These are phyloP conservation scores for Ostrea edulis DNA, from an alignment of 1,140 invertebrate species.

Conservation along the genomic window DNA sequence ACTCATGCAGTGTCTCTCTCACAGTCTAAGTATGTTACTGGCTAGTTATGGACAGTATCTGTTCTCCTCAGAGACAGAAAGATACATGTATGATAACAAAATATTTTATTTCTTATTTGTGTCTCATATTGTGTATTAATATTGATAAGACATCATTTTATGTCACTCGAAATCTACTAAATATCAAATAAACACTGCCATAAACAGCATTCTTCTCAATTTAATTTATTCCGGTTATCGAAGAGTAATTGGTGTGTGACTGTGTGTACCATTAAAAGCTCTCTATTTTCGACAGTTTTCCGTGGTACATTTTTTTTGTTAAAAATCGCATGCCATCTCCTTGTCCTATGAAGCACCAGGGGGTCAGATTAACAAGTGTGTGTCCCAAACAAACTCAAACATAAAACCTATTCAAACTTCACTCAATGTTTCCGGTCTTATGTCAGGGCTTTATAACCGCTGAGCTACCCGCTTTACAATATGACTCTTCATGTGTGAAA, in stretches of 20 bases:
- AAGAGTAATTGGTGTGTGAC: neutral
- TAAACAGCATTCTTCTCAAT: too few species aligned
- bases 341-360: neutral
- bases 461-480: conserved; percentile 3
- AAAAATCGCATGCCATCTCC: neutral
- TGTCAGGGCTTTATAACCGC: neutral
- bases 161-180: too few species aligned
- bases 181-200: too few species aligned
- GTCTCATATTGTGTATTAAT: too few species aligned
- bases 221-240: neutral
- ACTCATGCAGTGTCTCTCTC: too few species aligned
- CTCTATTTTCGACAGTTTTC: neutral
- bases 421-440: conserved; percentile 16
- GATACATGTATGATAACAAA: too few species aligned
- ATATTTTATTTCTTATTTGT: too few species aligned
- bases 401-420: conserved; percentile 8
- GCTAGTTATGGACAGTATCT: neutral
- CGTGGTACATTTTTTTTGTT: neutral
- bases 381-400: conserved; percentile 15
- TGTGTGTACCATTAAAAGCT: neutral
- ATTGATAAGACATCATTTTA: too few species aligned
- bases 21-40: too few species aligned
- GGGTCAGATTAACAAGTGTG: conserved; percentile 20
- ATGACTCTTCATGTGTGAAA: neutral
- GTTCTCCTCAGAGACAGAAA: neutral